phyloP scores from a whole-genome alignment of 2,888 invertebrate genomes.

The Allophyes oxyacanthae region DNA sequence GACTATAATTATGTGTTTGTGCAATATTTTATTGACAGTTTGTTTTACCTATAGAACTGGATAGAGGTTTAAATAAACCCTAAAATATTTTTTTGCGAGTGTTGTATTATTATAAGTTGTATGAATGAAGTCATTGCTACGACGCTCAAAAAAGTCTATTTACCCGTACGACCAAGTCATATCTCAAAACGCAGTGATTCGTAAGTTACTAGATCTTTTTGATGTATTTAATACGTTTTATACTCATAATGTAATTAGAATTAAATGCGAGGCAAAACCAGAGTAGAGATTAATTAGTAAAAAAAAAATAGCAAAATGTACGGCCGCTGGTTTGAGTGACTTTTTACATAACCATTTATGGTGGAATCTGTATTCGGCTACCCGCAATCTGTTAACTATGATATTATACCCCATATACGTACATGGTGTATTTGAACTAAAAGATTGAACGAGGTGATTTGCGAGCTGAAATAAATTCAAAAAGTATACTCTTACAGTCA shows the following conservation, averaged over 20 bases:
- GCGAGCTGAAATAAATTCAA: not conserved
- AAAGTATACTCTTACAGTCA: not conserved
- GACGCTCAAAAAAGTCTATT: too few relatives aligned
- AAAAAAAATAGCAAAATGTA: slow-evolving; percentile 58
- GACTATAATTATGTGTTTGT: too few relatives aligned
- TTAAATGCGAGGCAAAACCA: slow-evolving; percentile 71
- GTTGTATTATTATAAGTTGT: too few relatives aligned
- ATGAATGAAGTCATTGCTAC: too few relatives aligned
- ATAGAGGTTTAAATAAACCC: too few relatives aligned
- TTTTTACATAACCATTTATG: slow-evolving; percentile 21
- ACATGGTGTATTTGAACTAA: slow-evolving; percentile 10
- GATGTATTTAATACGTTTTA: slow-evolving; percentile 87
- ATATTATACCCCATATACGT: not conserved
- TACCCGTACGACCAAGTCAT: slow-evolving; percentile 58
- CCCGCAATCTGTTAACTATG: slow-evolving; percentile 14
- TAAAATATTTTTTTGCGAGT: too few relatives aligned
- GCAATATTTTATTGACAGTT: not conserved
- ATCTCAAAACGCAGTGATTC: slow-evolving; percentile 69
- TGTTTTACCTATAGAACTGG: too few relatives aligned
- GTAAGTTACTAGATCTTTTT: slow-evolving; percentile 80
- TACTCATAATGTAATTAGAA: slow-evolving; percentile 84
- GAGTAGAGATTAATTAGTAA: slow-evolving; percentile 61
- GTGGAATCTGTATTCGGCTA: slow-evolving; percentile 19
- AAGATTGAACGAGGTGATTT: not conserved
- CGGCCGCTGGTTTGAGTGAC: slow-evolving; percentile 38